A percentile compares a stretch with the other conserved stretches of the same genome.
These are phyloP conservation scores for Laticauda laticaudata DNA, from an alignment of 2,113 vertebrate genomes.

Conservation along the genomic window DNA sequence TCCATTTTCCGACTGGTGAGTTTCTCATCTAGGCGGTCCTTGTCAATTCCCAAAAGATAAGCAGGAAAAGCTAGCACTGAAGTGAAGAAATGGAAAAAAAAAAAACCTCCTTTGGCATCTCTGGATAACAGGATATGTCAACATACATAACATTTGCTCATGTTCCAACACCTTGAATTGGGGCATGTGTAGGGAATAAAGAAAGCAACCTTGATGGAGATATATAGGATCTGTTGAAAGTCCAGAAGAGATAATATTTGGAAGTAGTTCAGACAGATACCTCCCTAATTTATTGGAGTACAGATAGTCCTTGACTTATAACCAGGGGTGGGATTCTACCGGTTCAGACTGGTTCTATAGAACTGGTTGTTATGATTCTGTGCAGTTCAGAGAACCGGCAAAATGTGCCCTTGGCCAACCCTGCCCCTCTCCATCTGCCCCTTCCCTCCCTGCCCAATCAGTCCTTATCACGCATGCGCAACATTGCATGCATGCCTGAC, in stretches of 20 bases:
- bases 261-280: neutral
- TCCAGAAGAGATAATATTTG: neutral
- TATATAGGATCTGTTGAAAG: neutral
- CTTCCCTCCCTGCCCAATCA: too few species aligned
- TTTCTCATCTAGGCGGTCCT: slow-evolving; percentile 85
- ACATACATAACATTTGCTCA: neutral
- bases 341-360: too few species aligned
- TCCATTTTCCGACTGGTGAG: slow-evolving; percentile 96
- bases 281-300: neutral
- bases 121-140: too few species aligned
- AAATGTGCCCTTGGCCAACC: too few species aligned
- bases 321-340: too few species aligned
- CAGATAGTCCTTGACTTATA: too few species aligned
- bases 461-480: too few species aligned
- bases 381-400: too few species aligned
- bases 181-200: neutral
- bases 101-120: neutral
- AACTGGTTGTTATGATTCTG: too few species aligned
- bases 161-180: neutral
- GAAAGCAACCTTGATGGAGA: neutral
- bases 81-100: rapidly evolving
- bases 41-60: slow-evolving; percentile 89
- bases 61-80: slow-evolving; percentile 90
- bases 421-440: too few species aligned
- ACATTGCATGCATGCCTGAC: too few species aligned